A percentile compares a stretch with the other conserved stretches of the same genome.
phyloP scores from a whole-genome alignment of 2,797 vertebrate genomes.

The Vultur gryphus region DNA sequence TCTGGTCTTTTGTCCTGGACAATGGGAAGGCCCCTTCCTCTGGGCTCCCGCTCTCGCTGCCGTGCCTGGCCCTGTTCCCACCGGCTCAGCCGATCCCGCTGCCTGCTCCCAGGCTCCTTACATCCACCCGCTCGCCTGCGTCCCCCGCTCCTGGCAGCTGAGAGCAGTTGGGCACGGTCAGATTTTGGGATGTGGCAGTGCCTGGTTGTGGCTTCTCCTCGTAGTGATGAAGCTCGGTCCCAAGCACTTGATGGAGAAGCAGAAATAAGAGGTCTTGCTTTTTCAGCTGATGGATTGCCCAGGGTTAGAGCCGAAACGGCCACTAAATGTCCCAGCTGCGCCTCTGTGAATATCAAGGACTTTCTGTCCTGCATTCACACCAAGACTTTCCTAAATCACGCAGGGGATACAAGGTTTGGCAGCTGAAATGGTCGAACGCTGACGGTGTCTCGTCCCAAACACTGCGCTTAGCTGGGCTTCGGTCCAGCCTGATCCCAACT shows the following conservation, averaged over 20 bases:
- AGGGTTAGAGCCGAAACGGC: neutral
- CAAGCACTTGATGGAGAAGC: fast-evolving
- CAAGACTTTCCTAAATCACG: neutral
- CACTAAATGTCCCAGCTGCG: neutral
- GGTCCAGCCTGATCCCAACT: neutral
- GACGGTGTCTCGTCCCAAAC: fast-evolving
- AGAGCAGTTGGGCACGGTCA: neutral
- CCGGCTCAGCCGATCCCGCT: fast-evolving
- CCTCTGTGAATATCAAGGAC: neutral
- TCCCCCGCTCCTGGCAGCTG: neutral
- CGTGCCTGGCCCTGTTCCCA: neutral
- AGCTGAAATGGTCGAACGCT: neutral
- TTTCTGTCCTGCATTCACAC: neutral
- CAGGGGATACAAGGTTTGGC: neutral
- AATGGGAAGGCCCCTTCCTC: neutral
- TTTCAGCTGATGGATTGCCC: neutral
- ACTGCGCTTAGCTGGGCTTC: fast-evolving
- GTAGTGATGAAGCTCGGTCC: neutral
- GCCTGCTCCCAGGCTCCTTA: neutral
- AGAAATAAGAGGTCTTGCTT: neutral
- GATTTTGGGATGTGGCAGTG: neutral
- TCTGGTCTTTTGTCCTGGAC: slow-evolving; percentile 12
- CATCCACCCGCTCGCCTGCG: neutral
- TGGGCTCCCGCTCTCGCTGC: fast-evolving
- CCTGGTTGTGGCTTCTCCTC: neutral